These are phyloP conservation scores for Abramis brama DNA, from an alignment of 2,113 vertebrate species.

Conservation along the genomic window DNA sequence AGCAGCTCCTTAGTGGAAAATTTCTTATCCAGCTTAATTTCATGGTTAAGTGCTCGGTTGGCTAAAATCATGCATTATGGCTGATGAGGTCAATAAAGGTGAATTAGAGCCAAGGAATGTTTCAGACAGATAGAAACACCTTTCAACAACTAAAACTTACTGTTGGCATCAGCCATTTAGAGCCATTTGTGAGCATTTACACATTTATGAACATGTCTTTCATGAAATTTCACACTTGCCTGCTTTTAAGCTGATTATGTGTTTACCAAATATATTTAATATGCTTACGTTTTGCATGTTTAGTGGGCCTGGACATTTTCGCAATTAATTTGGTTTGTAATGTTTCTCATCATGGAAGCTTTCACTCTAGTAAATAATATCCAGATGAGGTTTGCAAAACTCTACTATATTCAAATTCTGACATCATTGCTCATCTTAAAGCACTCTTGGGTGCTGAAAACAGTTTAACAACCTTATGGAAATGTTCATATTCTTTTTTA, in stretches of 20 bases:
- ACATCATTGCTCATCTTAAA: not conserved
- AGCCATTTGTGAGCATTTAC: not conserved
- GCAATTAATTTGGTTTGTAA: not conserved
- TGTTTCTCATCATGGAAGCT: not conserved
- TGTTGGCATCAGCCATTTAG: not conserved
- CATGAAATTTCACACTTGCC: slow-evolving; percentile 20
- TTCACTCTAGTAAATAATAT: not conserved
- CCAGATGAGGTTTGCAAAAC: not conserved
- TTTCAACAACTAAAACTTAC: not conserved
- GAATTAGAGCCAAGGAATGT: slow-evolving; percentile 14
- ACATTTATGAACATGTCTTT: not conserved
- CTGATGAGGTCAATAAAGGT: slow-evolving; percentile 32
- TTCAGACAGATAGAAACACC: not conserved
- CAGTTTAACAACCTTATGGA: not conserved
- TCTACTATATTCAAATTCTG: not conserved
- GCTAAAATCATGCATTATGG: slow-evolving; percentile 23
- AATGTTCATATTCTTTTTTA: not conserved
- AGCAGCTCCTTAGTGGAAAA: slow-evolving; percentile 24
- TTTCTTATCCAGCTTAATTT: slow-evolving; percentile 21
- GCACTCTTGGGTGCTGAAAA: not conserved
- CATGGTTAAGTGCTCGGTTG: slow-evolving; percentile 3
- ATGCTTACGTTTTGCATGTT: not conserved
- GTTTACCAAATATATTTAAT: slow-evolving; percentile 1
- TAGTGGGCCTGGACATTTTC: not conserved
- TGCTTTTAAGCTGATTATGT: slow-evolving; percentile 1